A percentile compares a stretch with the other conserved stretches of the same genome.
phyloP scores from a whole-genome alignment of 2,113 vertebrate genomes.

The Cygnus atratus region DNA sequence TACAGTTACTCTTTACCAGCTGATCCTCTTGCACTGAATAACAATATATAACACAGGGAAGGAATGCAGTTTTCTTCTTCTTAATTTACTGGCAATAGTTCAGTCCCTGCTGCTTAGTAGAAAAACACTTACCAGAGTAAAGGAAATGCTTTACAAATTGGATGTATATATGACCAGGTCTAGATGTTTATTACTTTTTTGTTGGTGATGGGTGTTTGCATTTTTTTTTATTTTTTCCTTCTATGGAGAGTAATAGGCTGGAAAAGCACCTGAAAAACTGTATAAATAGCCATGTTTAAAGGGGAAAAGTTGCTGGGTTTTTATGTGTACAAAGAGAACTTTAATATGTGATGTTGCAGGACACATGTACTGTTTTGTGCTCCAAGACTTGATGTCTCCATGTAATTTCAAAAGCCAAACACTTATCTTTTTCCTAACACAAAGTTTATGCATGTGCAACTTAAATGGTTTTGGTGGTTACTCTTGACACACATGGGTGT shows the following conservation, averaged over 20 bases:
- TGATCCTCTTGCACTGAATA: neutral
- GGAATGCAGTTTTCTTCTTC: neutral
- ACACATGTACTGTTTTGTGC: too few species aligned
- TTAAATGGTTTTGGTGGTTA: neutral
- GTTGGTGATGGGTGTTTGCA: too few species aligned
- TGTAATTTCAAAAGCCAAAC: neutral
- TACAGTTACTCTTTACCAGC: neutral
- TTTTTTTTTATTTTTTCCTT: neutral
- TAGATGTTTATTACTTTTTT: neutral
- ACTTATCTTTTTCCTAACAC: neutral
- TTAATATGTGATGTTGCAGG: neutral
- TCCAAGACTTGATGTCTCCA: neutral
- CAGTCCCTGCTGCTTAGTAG: neutral
- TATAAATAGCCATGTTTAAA: neutral
- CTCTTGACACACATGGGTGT: fast-evolving
- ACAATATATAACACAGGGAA: neutral
- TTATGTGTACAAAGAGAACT: neutral
- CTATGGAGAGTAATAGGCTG: neutral
- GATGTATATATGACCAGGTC: neutral
- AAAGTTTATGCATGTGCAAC: neutral
- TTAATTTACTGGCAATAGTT: neutral
- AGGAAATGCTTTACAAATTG: neutral
- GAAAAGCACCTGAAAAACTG: neutral
- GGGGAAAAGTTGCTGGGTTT: neutral
- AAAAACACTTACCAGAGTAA: neutral